Evolutionary conservation across 2,113 vertebrate species (phyloP).

Genomic region (Octodon degus): DNA sequence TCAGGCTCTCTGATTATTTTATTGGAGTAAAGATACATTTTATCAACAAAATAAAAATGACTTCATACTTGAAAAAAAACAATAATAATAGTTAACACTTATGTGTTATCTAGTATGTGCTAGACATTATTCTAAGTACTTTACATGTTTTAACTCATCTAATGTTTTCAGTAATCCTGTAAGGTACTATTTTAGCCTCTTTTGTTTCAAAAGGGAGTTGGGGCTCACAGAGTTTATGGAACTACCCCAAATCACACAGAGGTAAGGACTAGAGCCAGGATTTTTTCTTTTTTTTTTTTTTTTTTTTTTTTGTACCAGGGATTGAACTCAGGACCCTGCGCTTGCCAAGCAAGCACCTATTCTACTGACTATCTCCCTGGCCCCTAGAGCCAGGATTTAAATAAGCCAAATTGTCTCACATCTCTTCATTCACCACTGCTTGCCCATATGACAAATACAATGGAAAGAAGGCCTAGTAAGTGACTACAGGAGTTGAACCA

Average conservation of each 20-base stretch:
- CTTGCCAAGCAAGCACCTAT: no score
- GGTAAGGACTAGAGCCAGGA: background rate
- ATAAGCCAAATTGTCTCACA: background rate
- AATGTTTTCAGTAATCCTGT: background rate
- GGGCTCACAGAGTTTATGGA: background rate
- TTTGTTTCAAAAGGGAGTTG: background rate
- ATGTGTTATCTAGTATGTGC: background rate
- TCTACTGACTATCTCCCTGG: no score
- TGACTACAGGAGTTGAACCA: background rate
- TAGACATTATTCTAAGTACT: background rate
- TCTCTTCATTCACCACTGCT: background rate
- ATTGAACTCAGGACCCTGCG: no score
- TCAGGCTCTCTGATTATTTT: background rate
- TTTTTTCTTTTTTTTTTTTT: background rate
- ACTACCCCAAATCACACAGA: background rate
- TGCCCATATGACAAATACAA: background rate
- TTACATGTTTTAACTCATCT: background rate
- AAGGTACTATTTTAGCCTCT: background rate
- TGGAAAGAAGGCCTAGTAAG: background rate
- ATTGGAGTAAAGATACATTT: background rate
- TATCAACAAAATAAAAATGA: background rate
- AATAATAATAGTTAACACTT: conserved; percentile 27
- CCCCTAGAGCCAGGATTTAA: background rate
- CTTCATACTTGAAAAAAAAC: background rate
- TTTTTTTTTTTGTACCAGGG: no score